Base-by-base conservation (phyloP, 2,888 invertebrate species). In the Iphiclides podalirius region DNA sequence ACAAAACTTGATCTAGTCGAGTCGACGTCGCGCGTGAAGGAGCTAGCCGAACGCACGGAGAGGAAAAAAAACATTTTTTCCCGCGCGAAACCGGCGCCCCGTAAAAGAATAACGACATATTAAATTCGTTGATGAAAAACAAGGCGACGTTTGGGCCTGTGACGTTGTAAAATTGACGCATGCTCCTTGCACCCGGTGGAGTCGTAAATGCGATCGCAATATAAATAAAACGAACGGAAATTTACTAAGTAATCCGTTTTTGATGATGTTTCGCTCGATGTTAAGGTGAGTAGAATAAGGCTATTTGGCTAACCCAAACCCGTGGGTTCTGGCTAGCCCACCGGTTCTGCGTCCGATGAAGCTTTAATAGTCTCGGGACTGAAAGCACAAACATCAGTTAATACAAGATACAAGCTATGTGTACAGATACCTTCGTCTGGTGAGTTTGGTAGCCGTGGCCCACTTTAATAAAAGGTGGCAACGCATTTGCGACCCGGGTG, bases 121-220 rank as follows among this genome's bases (percentile, higher is more conserved):
- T 36, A 42, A 33, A 37, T 13, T 42, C 20, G 14, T 42, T 37
- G 20, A 43, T 42, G 38, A 43, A 43, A 16, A 49, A 20, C 20
- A 59, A 58, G 67, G 72, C 75, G 74, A 38, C 34, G 43, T 49
- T 49, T 8, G 23, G 31, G 37, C 15, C 23, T 35, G 11, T 35
- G 40, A 35, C 31, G 67, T 63, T 64, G 75, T 77, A 78, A 79
- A 75, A 67, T 70, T 66, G 70, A 66, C 71, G 65, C 73, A 70
- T 72, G 66, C 63, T 38, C 28, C 60, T 51, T 57, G 60, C 54
- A 55, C 63, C 58, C 61, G 35, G 47, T 31, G 45, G 54, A 39
- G 52, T 60, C 63, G 60, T 77, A 76, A 77, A 61, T 52, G 38
- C 57, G 61, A 64, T 60, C 61, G 57, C 59, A 63, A 63, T 70